phyloP scores from a whole-genome alignment of 2,113 vertebrate species.

The Sinosuthora webbiana region DNA sequence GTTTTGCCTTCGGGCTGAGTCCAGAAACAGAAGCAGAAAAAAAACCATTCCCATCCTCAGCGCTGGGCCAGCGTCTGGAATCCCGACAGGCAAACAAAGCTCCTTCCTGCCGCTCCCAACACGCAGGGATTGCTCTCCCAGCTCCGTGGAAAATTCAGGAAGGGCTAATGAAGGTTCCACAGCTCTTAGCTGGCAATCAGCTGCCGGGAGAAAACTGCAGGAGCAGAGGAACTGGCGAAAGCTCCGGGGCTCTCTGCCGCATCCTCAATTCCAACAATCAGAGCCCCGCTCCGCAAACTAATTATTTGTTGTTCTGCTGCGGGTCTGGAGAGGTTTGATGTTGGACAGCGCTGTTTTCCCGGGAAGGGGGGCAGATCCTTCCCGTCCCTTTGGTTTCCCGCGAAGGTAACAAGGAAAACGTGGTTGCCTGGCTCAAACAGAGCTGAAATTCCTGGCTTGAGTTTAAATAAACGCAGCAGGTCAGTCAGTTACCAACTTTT shows the following conservation, averaged over 20 bases:
- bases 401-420: fast-evolving
- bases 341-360: not conserved
- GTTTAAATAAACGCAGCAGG: not conserved
- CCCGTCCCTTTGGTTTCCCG: not conserved
- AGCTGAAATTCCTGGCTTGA: not conserved
- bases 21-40: not conserved
- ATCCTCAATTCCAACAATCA: not conserved
- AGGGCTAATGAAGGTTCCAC: not conserved
- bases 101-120: not conserved
- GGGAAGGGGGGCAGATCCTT: not conserved
- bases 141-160: not conserved
- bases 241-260: not conserved
- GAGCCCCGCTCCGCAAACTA: not conserved
- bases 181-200: not conserved
- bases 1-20: not conserved
- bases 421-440: fast-evolving
- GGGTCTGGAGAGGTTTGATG: not conserved
- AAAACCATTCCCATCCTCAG: not conserved
- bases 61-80: not conserved
- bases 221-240: not conserved
- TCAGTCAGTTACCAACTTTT: not conserved
- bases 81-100: not conserved
- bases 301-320: not conserved
- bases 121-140: not conserved
- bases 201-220: not conserved